A percentile compares a stretch with the other conserved stretches of the same genome.
These are phyloP conservation scores for Mycetomoellerius zeteki DNA, from an alignment of 1,140 invertebrate genomes.

Conservation along the genomic window DNA sequence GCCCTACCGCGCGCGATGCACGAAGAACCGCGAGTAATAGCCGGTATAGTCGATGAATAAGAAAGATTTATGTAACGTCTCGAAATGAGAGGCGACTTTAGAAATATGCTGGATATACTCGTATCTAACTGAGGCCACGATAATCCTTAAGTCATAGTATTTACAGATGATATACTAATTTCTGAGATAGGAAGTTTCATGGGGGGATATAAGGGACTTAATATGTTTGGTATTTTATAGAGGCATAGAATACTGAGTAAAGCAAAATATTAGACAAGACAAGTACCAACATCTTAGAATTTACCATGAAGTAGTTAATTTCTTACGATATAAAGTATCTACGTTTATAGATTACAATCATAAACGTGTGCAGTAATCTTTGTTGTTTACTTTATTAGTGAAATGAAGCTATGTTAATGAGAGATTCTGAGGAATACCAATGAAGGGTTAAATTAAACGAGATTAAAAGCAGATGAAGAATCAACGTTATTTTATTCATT, in stretches of 20 bases:
- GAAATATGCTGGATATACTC: background rate
- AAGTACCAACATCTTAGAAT: constrained; percentile 12
- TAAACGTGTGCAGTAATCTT: background rate
- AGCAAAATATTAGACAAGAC: constrained; percentile 1
- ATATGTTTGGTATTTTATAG: constrained; percentile 11
- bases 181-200: background rate
- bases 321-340: constrained; percentile 6
- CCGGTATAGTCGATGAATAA: constrained; percentile 31
- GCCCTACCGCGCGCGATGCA: constrained; percentile 32
- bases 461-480: no score
- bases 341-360: background rate
- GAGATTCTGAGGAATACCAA: background rate
- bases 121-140: constrained; percentile 11
- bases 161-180: constrained; percentile 21
- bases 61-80: constrained; percentile 49
- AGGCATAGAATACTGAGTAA: constrained; percentile 1
- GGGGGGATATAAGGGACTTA: background rate
- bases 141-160: background rate
- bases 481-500: no score
- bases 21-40: constrained; percentile 19
- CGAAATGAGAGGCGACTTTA: constrained; percentile 11
- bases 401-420: background rate
- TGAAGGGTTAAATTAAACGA: no score
- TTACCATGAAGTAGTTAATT: constrained; percentile 10
- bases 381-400: constrained; percentile 6